These are phyloP conservation scores for Drosophila arawakana DNA, from an alignment of 1,140 invertebrate species.

Conservation along the genomic window DNA sequence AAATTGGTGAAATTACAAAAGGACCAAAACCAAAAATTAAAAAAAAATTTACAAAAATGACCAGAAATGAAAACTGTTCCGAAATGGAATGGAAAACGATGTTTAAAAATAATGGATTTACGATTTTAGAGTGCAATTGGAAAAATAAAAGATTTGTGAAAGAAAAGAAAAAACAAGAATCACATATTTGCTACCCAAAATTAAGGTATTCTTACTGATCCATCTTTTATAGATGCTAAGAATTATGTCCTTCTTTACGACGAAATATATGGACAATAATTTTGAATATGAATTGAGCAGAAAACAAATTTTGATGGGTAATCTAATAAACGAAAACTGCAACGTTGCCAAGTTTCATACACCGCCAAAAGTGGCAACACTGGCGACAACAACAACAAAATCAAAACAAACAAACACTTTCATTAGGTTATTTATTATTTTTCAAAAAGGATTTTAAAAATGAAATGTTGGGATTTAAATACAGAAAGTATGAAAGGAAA, in stretches of 20 bases:
- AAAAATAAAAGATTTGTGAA: too few relatives aligned
- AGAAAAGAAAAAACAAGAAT: too few relatives aligned
- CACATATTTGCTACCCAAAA: not conserved
- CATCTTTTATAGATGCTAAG: not conserved
- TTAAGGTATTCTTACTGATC: not conserved
- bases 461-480: not conserved
- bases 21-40: not conserved
- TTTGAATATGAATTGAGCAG: constrained; percentile 29
- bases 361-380: not conserved
- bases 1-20: too few relatives aligned
- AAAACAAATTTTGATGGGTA: not conserved
- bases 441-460: not conserved
- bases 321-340: not conserved
- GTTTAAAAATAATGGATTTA: too few relatives aligned
- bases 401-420: not conserved
- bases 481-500: not conserved
- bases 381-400: not conserved
- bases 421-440: not conserved
- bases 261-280: constrained; percentile 56
- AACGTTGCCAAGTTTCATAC: not conserved
- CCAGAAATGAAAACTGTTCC: too few relatives aligned
- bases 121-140: too few relatives aligned
- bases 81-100: too few relatives aligned
- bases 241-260: constrained; percentile 1
- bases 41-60: not conserved